Evolutionary conservation across 1,140 invertebrate genomes (phyloP).

Genomic region (Orius insidiosus): DNA sequence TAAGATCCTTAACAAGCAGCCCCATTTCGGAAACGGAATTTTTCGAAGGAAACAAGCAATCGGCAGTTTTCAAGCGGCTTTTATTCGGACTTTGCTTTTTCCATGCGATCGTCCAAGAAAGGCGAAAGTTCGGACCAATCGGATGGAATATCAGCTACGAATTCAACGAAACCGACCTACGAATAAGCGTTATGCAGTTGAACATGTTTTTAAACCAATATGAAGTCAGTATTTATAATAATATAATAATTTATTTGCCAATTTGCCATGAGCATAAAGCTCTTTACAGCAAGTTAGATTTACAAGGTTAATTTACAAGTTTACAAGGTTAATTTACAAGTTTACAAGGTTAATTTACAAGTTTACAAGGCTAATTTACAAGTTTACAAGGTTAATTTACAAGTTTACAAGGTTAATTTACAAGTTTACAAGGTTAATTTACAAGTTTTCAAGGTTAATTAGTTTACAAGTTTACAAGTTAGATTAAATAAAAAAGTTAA

Average conservation of each 20-base stretch:
- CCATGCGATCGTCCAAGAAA: constrained; percentile 80
- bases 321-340: too few species aligned
- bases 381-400: too few species aligned
- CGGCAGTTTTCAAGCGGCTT: constrained; percentile 63
- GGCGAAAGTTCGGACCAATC: constrained; percentile 78
- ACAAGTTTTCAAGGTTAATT: too few species aligned
- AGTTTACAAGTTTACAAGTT: too few species aligned
- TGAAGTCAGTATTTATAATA: constrained; percentile 27
- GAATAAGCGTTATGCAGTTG: constrained; percentile 73
- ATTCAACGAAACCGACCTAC: constrained; percentile 87
- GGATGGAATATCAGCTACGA: constrained; percentile 94
- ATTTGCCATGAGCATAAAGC: too few species aligned
- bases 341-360: too few species aligned
- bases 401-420: too few species aligned
- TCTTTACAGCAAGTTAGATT: too few species aligned
- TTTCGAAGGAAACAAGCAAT: constrained; percentile 66
- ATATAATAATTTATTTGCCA: background rate
- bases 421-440: too few species aligned
- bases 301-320: too few species aligned
- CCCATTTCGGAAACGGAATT: constrained; percentile 75
- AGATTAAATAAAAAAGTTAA: too few species aligned
- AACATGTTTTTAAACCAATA: constrained; percentile 79
- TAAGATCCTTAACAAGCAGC: constrained; percentile 66
- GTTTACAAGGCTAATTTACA: too few species aligned
- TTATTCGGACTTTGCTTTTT: constrained; percentile 86